Evolutionary conservation across 2,888 invertebrate species (phyloP).

Genomic region (Agrochola lota): DNA sequence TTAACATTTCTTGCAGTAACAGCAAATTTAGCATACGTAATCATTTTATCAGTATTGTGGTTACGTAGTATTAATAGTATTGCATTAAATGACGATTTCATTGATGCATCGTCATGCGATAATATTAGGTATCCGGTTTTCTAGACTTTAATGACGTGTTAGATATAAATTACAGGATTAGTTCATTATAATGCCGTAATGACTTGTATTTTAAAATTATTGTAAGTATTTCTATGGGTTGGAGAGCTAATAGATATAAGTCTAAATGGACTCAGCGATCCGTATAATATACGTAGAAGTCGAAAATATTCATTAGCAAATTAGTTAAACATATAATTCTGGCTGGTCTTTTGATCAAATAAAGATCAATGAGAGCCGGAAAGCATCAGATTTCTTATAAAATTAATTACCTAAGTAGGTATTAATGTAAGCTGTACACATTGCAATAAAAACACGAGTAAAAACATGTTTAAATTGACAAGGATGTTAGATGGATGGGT

Average conservation of each 20-base stretch:
- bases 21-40: slow-evolving; percentile 7
- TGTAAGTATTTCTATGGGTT: background rate
- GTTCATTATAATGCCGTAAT: background rate
- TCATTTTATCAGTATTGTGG: slow-evolving; percentile 14
- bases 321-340: background rate
- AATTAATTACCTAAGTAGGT: background rate
- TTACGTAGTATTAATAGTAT: slow-evolving; percentile 17
- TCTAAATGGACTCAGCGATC: background rate
- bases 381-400: background rate
- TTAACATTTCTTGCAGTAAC: background rate
- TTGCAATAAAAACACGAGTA: slow-evolving; percentile 7
- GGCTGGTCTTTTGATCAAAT: background rate
- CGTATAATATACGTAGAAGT: background rate
- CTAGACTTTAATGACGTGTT: slow-evolving; percentile 18
- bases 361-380: background rate
- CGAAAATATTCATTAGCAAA: background rate
- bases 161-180: slow-evolving; percentile 17
- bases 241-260: background rate
- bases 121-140: slow-evolving; percentile 12
- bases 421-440: background rate
- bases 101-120: slow-evolving; percentile 11
- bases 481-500: slow-evolving; percentile 2
- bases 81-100: slow-evolving; percentile 10
- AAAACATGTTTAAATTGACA: slow-evolving; percentile 16
- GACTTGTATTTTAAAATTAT: background rate